Conservation (phyloP, 2,888 invertebrate species). For the Clistopyga incitator region DNA sequence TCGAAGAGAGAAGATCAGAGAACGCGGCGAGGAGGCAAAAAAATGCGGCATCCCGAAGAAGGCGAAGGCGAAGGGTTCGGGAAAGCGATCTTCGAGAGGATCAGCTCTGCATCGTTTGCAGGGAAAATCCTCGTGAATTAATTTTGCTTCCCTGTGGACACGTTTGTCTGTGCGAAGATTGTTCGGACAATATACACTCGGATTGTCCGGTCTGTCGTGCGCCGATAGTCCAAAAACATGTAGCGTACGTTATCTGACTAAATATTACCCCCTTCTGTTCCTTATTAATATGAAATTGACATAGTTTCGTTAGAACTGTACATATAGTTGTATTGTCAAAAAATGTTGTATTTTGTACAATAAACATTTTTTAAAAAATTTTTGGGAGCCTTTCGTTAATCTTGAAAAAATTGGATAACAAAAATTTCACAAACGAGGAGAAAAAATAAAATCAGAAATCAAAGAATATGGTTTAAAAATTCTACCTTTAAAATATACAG, state of each 20-base stretch:
- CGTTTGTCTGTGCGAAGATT: slow-evolving; percentile 95
- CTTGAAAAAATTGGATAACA: slow-evolving; percentile 35
- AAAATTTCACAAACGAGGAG: too few species aligned
- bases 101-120: slow-evolving; percentile 93
- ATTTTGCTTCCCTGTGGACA: slow-evolving; percentile 95
- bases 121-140: slow-evolving; percentile 92
- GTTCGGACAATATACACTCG: slow-evolving; percentile 89
- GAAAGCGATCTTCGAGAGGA: slow-evolving; percentile 87
- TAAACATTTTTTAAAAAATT: too few species aligned
- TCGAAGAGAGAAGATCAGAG: slow-evolving; percentile 86
- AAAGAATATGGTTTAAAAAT: too few species aligned
- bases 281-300: not conserved
- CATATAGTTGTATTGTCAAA: slow-evolving; percentile 90
- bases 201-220: slow-evolving; percentile 93
- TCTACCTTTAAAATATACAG: too few species aligned
- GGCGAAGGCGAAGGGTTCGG: slow-evolving; percentile 88
- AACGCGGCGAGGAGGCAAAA: slow-evolving; percentile 82
- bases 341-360: not conserved
- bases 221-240: slow-evolving; percentile 88
- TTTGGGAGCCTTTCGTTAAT: not conserved
- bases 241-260: slow-evolving; percentile 90
- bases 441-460: too few species aligned
- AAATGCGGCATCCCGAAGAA: slow-evolving; percentile 88
- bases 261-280: not conserved
- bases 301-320: slow-evolving; percentile 26